phyloP scores from a whole-genome alignment of 2,888 invertebrate species.

The Baccha elongata region DNA sequence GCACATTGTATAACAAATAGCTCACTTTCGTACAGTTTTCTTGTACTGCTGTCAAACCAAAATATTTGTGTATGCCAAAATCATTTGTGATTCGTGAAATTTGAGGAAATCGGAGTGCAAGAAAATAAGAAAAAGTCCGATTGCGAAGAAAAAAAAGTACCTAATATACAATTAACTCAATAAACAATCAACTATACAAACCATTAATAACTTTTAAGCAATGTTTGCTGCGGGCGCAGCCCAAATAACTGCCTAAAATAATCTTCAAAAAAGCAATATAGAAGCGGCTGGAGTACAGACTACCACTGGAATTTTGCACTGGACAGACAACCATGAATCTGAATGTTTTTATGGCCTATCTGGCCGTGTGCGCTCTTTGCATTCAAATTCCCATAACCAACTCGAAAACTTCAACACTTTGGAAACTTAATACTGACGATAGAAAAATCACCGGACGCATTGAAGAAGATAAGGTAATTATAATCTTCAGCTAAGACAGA shows the following conservation, averaged over 20 bases:
- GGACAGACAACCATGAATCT: constrained; percentile 62
- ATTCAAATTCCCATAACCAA: constrained; percentile 84
- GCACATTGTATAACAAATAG: constrained; percentile 39
- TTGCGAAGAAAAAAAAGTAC: constrained; percentile 76
- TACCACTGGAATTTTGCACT: background rate
- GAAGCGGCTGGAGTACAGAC: constrained; percentile 8
- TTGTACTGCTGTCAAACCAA: constrained; percentile 43
- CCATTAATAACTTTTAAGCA: constrained; percentile 23
- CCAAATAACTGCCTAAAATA: constrained; percentile 43
- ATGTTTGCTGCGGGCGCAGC: constrained; percentile 38
- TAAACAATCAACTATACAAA: constrained; percentile 28
- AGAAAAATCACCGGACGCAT: constrained; percentile 86
- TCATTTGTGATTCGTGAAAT: constrained; percentile 42
- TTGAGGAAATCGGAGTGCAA: constrained; percentile 53
- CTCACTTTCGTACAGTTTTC: constrained; percentile 55
- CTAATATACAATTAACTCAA: too few species aligned
- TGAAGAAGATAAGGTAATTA: constrained; percentile 69
- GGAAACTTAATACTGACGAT: constrained; percentile 91
- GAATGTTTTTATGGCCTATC: constrained; percentile 75
- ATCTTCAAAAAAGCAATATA: constrained; percentile 33
- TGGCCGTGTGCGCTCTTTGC: constrained; percentile 76
- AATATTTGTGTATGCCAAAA: constrained; percentile 68
- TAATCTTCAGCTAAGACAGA: background rate
- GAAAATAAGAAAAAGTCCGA: constrained; percentile 24
- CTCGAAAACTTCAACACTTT: constrained; percentile 91